phyloP scores from a whole-genome alignment of 2,888 invertebrate genomes.

The Polymixis flavicincta region DNA sequence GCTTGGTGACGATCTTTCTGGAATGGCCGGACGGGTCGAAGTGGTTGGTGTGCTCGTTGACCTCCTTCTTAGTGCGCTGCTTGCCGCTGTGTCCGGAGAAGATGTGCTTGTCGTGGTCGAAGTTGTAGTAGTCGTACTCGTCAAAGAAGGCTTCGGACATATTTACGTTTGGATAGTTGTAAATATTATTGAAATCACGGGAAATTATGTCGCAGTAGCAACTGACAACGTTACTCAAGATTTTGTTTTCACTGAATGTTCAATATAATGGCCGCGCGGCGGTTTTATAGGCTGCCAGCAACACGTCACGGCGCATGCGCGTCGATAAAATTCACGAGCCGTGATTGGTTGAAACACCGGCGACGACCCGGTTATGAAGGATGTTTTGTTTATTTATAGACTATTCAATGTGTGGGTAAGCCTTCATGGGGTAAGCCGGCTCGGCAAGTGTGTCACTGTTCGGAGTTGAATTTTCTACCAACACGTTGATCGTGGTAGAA shows the following conservation, averaged over 20 bases:
- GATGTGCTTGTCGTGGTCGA: slow-evolving; percentile 97
- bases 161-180: slow-evolving; percentile 79
- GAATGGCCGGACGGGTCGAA: slow-evolving; percentile 98
- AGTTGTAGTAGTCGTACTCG: slow-evolving; percentile 98
- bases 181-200: slow-evolving; percentile 71
- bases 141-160: slow-evolving; percentile 97
- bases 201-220: slow-evolving; percentile 74
- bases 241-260: slow-evolving; percentile 80
- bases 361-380: slow-evolving; percentile 82
- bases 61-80: slow-evolving; percentile 97
- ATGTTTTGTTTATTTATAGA: slow-evolving; percentile 84
- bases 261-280: slow-evolving; percentile 65
- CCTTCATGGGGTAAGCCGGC: slow-evolving; percentile 80
- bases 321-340: slow-evolving; percentile 84
- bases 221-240: slow-evolving; percentile 76
- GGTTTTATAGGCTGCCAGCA: slow-evolving; percentile 81
- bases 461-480: slow-evolving; percentile 47
- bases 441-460: slow-evolving; percentile 74
- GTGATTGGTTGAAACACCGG: slow-evolving; percentile 82
- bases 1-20: slow-evolving; percentile 96
- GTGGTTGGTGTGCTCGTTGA: slow-evolving; percentile 96
- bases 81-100: slow-evolving; percentile 97
- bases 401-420: slow-evolving; percentile 77
- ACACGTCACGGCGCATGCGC: slow-evolving; percentile 90
- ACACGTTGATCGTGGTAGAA: slow-evolving; percentile 21